A percentile compares a stretch with the other conserved stretches of the same genome.
These are phyloP conservation scores for Euproctis similis DNA, from an alignment of 2,888 invertebrate species.

Conservation along the genomic window DNA sequence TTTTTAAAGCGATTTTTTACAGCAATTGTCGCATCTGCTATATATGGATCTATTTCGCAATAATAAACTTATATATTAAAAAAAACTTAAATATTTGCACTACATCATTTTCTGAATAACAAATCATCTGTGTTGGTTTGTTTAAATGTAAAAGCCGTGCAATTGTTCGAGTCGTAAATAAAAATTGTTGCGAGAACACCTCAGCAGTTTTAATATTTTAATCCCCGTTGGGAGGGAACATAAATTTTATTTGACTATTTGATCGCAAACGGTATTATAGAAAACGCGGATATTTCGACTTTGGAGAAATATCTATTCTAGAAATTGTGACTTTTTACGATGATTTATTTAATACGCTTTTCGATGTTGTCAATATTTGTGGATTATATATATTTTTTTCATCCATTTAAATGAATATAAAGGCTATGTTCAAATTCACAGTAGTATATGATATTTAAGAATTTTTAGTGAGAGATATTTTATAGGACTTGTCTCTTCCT, in stretches of 20 bases:
- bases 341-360: too few relatives aligned
- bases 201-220: conserved; percentile 69
- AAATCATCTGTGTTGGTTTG: conserved; percentile 43
- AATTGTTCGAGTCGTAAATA: conserved; percentile 58
- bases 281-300: conserved; percentile 21
- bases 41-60: neutral
- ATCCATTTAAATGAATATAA: too few relatives aligned
- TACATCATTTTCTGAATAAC: conserved; percentile 40
- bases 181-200: conserved; percentile 55
- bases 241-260: conserved; percentile 58
- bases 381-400: too few relatives aligned
- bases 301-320: too few relatives aligned
- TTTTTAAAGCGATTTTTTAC: too few relatives aligned
- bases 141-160: conserved; percentile 41
- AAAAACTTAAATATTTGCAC: conserved; percentile 27
- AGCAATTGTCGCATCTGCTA: too few relatives aligned
- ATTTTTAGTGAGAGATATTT: too few relatives aligned
- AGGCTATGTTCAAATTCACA: too few relatives aligned
- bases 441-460: too few relatives aligned
- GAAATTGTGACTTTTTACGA: too few relatives aligned
- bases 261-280: conserved; percentile 25
- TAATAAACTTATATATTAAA: conserved; percentile 2
- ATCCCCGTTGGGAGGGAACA: conserved; percentile 43
- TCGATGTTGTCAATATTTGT: too few relatives aligned
- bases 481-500: too few relatives aligned